phyloP scores from a whole-genome alignment of 2,888 invertebrate species.

The Tetrapedia diversipes region DNA sequence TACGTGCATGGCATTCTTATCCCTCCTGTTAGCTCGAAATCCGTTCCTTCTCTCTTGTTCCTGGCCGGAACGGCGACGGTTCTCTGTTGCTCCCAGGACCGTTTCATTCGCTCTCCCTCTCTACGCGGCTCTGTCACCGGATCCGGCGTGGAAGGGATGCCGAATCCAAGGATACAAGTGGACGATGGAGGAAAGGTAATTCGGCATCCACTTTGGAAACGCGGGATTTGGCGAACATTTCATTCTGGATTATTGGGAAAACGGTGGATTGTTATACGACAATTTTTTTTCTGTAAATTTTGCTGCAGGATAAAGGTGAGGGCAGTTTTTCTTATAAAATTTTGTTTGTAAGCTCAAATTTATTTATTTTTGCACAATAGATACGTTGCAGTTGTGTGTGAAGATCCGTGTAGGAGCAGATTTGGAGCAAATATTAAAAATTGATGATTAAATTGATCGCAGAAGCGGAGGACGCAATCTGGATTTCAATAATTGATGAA shows the following conservation, averaged over 20 bases:
- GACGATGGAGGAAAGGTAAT: constrained; percentile 21
- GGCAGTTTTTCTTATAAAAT: background rate
- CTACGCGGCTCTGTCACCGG: constrained; percentile 37
- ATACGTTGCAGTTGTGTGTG: too few relatives aligned
- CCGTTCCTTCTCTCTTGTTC: constrained; percentile 54
- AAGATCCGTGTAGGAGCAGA: too few relatives aligned
- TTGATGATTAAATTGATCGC: too few relatives aligned
- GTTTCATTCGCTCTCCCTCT: constrained; percentile 21
- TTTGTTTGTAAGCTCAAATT: background rate
- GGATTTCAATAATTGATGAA: too few relatives aligned
- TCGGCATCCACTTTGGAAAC: constrained; percentile 13
- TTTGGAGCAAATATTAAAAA: too few relatives aligned
- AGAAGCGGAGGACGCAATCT: too few relatives aligned
- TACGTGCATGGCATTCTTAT: constrained; percentile 80
- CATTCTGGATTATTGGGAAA: background rate
- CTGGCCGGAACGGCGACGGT: background rate
- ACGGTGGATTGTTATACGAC: background rate
- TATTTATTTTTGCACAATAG: too few relatives aligned
- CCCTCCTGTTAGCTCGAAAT: constrained; percentile 75
- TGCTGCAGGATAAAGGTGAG: too few relatives aligned
- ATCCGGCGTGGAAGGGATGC: constrained; percentile 41
- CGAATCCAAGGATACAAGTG: constrained; percentile 54
- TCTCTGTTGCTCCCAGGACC: constrained; percentile 20
- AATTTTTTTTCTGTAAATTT: too few relatives aligned
- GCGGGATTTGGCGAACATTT: background rate